These are phyloP conservation scores for Hippocampus comes DNA, from an alignment of 2,113 vertebrate genomes.

Conservation along the genomic window DNA sequence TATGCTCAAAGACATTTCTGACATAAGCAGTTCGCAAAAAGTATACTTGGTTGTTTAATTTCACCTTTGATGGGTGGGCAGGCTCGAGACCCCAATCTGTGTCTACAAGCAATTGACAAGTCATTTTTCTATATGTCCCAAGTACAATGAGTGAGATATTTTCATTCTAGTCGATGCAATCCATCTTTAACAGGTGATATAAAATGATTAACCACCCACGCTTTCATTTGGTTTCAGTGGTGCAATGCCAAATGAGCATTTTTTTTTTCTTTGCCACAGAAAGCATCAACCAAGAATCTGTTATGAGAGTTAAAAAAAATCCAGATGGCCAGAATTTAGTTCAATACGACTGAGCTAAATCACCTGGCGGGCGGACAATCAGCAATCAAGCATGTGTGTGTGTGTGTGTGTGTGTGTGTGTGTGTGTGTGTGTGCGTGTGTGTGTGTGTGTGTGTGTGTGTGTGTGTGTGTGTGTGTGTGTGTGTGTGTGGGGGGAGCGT, in stretches of 20 bases:
- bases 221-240: not conserved
- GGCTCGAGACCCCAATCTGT: too few relatives aligned
- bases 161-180: too few relatives aligned
- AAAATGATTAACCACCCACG: constrained; percentile 3
- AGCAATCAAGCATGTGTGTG: constrained; percentile 20
- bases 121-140: too few relatives aligned
- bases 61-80: too few relatives aligned
- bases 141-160: too few relatives aligned
- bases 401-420: not conserved
- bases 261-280: constrained; percentile 15
- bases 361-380: constrained; percentile 13
- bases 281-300: constrained; percentile 36
- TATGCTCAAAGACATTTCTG: too few relatives aligned
- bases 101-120: too few relatives aligned
- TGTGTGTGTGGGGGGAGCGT: constrained; percentile 1
- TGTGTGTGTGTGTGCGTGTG: too few relatives aligned
- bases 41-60: too few relatives aligned
- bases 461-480: too few relatives aligned
- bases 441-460: too few relatives aligned
- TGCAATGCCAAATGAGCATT: not conserved
- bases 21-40: too few relatives aligned
- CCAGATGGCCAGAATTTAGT: constrained; percentile 36
- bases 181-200: constrained; percentile 12
- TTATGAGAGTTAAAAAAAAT: constrained; percentile 17
- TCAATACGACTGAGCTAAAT: constrained; percentile 20